Conservation (phyloP, 1,140 invertebrate genomes). For the Drosophila chauvacae region DNA sequence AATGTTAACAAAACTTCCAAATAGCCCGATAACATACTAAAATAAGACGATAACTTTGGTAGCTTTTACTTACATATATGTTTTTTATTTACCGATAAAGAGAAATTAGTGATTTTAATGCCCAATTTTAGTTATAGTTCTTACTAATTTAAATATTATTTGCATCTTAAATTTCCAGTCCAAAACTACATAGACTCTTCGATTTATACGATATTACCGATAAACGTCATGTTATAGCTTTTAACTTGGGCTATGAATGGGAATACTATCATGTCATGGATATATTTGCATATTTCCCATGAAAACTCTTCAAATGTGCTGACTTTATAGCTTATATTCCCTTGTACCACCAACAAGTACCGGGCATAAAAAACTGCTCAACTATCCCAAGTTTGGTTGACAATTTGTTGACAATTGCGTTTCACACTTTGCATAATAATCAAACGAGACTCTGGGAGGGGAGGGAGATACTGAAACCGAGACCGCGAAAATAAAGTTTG, state of each 20-base stretch:
- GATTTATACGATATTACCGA: neutral
- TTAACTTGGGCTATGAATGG: neutral
- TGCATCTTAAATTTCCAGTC: neutral
- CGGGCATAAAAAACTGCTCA: constrained; percentile 40
- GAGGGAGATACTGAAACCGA: neutral
- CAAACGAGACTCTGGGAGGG: constrained; percentile 33
- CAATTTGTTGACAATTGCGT: constrained; percentile 81
- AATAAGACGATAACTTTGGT: neutral
- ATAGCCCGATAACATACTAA: neutral
- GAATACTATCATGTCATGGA: neutral
- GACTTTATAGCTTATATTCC: constrained; percentile 2
- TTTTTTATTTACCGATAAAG: too few species aligned
- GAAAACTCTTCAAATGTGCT: neutral
- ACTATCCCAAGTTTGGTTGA: constrained; percentile 72
- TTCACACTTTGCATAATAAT: constrained; percentile 79
- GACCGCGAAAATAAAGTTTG: constrained; percentile 18
- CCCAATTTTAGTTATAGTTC: neutral
- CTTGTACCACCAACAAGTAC: neutral
- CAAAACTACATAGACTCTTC: neutral
- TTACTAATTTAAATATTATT: neutral
- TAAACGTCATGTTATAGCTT: neutral
- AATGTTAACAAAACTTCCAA: neutral
- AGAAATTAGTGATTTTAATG: neutral
- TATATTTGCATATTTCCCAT: neutral
- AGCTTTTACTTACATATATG: neutral